Base-by-base conservation (phyloP, 2,888 invertebrate species). In the Cordilura impudica region DNA sequence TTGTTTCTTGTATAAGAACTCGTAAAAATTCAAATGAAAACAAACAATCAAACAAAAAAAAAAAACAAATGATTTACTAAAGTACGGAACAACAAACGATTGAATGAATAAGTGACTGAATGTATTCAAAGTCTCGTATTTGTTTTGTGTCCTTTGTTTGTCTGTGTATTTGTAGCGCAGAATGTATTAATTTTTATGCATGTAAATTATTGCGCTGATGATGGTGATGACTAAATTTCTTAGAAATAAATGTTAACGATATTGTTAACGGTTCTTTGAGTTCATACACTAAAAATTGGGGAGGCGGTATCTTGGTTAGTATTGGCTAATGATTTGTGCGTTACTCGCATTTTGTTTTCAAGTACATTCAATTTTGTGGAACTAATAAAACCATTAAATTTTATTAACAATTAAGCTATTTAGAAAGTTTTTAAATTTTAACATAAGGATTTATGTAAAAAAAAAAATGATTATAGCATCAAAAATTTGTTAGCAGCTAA, bases 201-300 rank as follows among this genome's bases (percentile, higher is more conserved):
- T 31, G 53, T 60, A 74, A 71, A 71, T 71, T 66, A 49, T 71
- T 61, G 5, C 26, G 12, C 12, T 16, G 39, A 31, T 51, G 14
- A 43, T 56, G 51, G 1, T 29, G 78, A 75, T 79, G 79, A 67
- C 78, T 79, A 71, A 79, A 79, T 71, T 79, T 56, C 66, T 71
- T 70, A 39, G 71, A 70, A 74, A 58, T 74, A 66, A 74, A 60
- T 78, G 58, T 53, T 51, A 74, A 78, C 60, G 53, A 78, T 53
- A 66, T 66, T 75, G 65, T 74, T 66, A 71, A 71, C 56, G 66
- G n/a, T 61, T 69, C 66, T 66, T 75, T 75, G 70, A 39, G 61
- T 71, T 54, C 31, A 0, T 26, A 14, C 60, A 26, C 7, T 23
- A 21, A 39, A 26, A 67, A 54, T 49, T 54, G 60, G 61, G 39